Base-by-base conservation (phyloP, 2,888 invertebrate species). In the Druceiella hillmani region DNA sequence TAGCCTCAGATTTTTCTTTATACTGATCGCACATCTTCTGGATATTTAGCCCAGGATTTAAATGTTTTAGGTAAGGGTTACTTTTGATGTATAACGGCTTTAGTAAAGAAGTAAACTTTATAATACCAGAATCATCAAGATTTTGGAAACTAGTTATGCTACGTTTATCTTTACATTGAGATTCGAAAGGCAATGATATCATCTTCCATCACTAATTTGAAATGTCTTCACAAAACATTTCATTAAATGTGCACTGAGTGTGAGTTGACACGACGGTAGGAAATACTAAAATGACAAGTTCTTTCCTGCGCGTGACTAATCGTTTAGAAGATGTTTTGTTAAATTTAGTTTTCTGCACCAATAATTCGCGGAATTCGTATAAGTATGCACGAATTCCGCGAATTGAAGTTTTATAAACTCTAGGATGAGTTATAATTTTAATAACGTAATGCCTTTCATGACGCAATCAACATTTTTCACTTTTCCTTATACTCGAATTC, bases 101-200 rank as follows among this genome's bases (percentile, higher is more conserved):
- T 49, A 46, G 34, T 50, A 51, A 24, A 45, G 47, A 20, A 46
- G 49, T 51, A 51, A 51, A 38, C 43, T 46, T 44, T 48, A 43
- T 49, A 43, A 45, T 36, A 40, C 46, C 44, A 37, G 46, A 42
- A 43, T 47, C 42, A 39, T 46, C 48, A 32, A 47, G 36, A 45
- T 46, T 45, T 45, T 49, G 41, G 31, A 45, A 47, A 43, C 46
- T 40, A 38, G 44, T 44, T 36, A 38, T 47, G 40, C 47, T 44
- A 36, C 44, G 41, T 41, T 47, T 42, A 36, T 44, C 46, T 17
- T 45, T 47, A 39, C 30, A 44, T 33, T 47, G 43, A 36, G 45
- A 46, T 46, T 47, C 25, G 41, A 47, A 13, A 47, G 36, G 5
- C 46, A 46, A 31, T 38, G 36, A 40, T 47, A 47, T 37, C 44